Percentiles rank a stretch among this genome's conserved stretches.
Conservation (phyloP, 1,140 invertebrate species). For the Phymorhynchus buccinoides region DNA sequence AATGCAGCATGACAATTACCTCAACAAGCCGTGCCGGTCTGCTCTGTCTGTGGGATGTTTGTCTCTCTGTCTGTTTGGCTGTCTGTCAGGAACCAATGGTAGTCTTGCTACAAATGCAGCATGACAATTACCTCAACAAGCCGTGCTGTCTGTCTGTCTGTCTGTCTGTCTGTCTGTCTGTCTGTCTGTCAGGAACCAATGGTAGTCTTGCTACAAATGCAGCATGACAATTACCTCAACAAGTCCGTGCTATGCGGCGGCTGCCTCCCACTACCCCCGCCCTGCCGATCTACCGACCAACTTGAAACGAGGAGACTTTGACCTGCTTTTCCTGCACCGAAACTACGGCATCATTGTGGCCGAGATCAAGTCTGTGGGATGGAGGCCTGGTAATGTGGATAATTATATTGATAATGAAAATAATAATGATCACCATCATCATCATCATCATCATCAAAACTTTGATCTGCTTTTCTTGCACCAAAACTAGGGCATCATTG, state of each 20-base stretch:
- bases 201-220: conserved; percentile 36
- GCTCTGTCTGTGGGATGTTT: no score
- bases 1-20: neutral
- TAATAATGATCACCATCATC: no score
- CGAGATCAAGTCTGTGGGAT: conserved; percentile 33
- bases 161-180: no score
- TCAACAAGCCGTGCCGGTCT: no score
- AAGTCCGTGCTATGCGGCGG: conserved; percentile 1
- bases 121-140: no score
- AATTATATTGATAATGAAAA: no score
- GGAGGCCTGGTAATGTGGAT: conserved; percentile 24
- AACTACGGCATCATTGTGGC: conserved; percentile 15
- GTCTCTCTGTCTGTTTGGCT: no score
- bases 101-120: conserved; percentile 35
- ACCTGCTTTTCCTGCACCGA: conserved; percentile 32
- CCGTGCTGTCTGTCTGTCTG: no score
- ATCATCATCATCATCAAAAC: no score
- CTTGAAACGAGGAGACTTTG: conserved; percentile 24
- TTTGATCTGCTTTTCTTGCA: conserved; percentile 34
- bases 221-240: conserved; percentile 39
- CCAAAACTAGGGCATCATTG: conserved; percentile 5
- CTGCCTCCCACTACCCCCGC: neutral
- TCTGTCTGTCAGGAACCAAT: conserved; percentile 35
- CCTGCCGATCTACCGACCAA: neutral
- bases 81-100: conserved; percentile 37